A percentile compares a stretch with the other conserved stretches of the same genome.
These are phyloP conservation scores for Rattus norvegicus DNA, from an alignment of 2,113 vertebrate genomes.

Conservation along the genomic window DNA sequence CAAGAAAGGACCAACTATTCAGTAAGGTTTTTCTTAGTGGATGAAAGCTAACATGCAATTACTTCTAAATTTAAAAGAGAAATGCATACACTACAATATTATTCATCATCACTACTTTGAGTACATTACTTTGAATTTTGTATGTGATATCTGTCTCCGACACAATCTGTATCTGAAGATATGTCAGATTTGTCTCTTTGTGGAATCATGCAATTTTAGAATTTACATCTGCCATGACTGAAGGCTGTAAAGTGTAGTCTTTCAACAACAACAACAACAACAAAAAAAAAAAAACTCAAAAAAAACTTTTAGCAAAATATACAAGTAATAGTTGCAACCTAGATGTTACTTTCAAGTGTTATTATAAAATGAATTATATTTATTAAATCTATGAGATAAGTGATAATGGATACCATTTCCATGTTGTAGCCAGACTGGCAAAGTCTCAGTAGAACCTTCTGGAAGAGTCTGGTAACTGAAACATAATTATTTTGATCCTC, in stretches of 20 bases:
- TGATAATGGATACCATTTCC: background rate
- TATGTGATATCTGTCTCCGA: slow-evolving; percentile 22
- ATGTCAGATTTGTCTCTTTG: slow-evolving; percentile 35
- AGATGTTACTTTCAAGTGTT: background rate
- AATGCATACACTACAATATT: slow-evolving; percentile 11
- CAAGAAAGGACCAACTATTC: slow-evolving; percentile 25
- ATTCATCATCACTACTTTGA: background rate
- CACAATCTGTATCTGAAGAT: slow-evolving; percentile 32
- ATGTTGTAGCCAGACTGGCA: background rate
- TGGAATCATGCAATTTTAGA: slow-evolving; percentile 22
- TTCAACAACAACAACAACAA: background rate
- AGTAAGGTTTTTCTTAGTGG: slow-evolving; percentile 11
- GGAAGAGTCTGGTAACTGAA: background rate
- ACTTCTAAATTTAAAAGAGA: slow-evolving; percentile 21
- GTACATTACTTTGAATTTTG: slow-evolving; percentile 25
- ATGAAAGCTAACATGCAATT: background rate
- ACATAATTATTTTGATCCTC: slow-evolving; percentile 63
- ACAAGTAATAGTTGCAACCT: background rate
- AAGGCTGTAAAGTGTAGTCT: slow-evolving; percentile 20
- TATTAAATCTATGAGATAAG: slow-evolving; percentile 5
- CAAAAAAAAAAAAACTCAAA: background rate
- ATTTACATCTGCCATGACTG: background rate
- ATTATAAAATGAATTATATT: slow-evolving; percentile 32
- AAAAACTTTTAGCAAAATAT: slow-evolving; percentile 20
- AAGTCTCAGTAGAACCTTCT: slow-evolving; percentile 30